A percentile compares a stretch with the other conserved stretches of the same genome.
Evolutionary conservation across 2,113 vertebrate species (phyloP).

Genomic region (Ochotona princeps): DNA sequence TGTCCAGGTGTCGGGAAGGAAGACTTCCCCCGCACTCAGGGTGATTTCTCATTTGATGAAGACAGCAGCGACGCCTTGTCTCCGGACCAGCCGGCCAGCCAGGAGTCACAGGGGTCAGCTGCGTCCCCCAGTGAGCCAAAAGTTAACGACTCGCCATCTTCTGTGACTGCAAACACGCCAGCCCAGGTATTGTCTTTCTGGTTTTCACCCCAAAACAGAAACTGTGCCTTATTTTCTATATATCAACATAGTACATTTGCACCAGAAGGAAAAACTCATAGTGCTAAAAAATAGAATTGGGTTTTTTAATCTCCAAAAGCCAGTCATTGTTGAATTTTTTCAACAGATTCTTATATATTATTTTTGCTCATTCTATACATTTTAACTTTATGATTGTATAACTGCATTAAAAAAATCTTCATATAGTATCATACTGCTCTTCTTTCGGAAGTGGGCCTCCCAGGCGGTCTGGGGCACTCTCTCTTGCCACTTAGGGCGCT

Average conservation of each 20-base stretch:
- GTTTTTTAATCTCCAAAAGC: slow-evolving; percentile 10
- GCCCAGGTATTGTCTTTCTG: slow-evolving; percentile 84
- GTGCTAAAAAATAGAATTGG: background rate
- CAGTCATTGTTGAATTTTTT: slow-evolving; percentile 16
- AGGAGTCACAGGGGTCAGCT: slow-evolving; percentile 94
- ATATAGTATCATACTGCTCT: background rate
- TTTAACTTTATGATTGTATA: slow-evolving; percentile 35
- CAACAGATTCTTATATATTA: background rate
- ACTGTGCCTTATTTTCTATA: background rate
- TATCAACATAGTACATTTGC: background rate
- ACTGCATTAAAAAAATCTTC: background rate
- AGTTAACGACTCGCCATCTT: slow-evolving; percentile 88
- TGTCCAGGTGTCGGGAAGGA: slow-evolving; percentile 90
- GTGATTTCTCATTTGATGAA: slow-evolving; percentile 94
- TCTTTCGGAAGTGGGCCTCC: background rate
- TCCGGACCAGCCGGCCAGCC: slow-evolving; percentile 96
- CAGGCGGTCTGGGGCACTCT: too few relatives aligned
- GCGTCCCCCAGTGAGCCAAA: slow-evolving; percentile 93
- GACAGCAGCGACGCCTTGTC: slow-evolving; percentile 97
- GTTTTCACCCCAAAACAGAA: background rate
- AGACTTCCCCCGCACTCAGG: slow-evolving; percentile 91
- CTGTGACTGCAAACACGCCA: slow-evolving; percentile 82
- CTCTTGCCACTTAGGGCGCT: background rate
- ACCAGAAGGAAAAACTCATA: slow-evolving; percentile 4
- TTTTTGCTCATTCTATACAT: background rate